Evolutionary conservation across 1,140 invertebrate species (phyloP), one percentile per base, ranked within the genome.

Genomic region (Bombus superbus): DNA sequence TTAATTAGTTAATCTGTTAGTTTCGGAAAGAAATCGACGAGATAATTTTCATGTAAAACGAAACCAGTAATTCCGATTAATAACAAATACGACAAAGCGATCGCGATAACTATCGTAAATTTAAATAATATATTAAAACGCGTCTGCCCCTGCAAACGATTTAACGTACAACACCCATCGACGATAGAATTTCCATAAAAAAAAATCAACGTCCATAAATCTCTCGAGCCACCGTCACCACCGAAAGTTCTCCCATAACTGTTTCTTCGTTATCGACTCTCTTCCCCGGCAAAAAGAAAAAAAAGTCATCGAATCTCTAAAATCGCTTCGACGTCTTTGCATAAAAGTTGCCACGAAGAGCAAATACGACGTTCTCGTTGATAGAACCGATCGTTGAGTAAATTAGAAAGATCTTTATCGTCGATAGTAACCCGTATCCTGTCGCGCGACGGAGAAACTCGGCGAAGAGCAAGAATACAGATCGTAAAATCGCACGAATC

Each of bases 371-470:
- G 28, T 35, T 35, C 38, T 25, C 28, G 38, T 47, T 72, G 47
- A 59, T 81, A 35, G 42, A 44, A 44, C 8, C 53, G n/a, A 47
- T 64, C 42, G 53, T 40, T n/a, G 71, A 44, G 28, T 68, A 83
- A 83, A 83, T 83, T 76, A 76, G 57, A 76, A 53, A 66, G 81
- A 83, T 83, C 22, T 28, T n/a, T 83, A 83, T 80, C 76, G 40
- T 4, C 4, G 64, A 1, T 15, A 3, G 5, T n/a, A 47, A 59
- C 22, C 38, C 28, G 44, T 68, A 77, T 57, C 32, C 22, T n/a
- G 62, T 69, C 64, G 47, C 64, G n/a, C 35, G 44, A 83, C n/a
- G 44, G 44, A 42, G 22, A 78, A 68, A 66, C 11, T 25, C 18
- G 2, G 71, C 2, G 3, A 15, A n/a, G 53, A 35, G 5, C 25